Evolutionary conservation across 1,140 invertebrate genomes (phyloP).

Genomic region (Drosophila pandora): DNA sequence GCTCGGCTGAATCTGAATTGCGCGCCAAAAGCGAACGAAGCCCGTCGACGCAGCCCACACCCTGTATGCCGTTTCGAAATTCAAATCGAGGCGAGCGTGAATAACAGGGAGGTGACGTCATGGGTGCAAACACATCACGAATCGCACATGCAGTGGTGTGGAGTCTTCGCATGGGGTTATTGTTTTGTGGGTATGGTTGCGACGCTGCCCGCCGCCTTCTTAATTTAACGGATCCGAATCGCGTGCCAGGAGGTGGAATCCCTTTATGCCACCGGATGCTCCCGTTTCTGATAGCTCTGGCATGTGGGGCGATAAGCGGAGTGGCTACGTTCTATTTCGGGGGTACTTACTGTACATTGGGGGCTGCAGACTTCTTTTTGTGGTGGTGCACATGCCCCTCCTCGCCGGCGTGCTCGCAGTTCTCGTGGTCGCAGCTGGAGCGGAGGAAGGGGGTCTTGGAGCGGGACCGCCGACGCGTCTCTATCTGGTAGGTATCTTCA

Average conservation of each 20-base stretch:
- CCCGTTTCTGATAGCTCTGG: background rate
- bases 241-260: slow-evolving; percentile 1
- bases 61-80: slow-evolving; percentile 57
- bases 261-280: background rate
- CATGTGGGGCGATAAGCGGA: background rate
- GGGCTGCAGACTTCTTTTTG: slow-evolving; percentile 82
- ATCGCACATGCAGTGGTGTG: background rate
- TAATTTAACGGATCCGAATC: slow-evolving; percentile 4
- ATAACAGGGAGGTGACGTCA: slow-evolving; percentile 74
- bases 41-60: slow-evolving; percentile 17
- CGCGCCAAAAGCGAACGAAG: slow-evolving; percentile 46
- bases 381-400: slow-evolving; percentile 84
- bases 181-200: slow-evolving; percentile 5
- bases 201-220: slow-evolving; percentile 7
- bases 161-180: slow-evolving; percentile 20
- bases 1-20: slow-evolving; percentile 24
- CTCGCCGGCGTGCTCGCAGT: slow-evolving; percentile 84
- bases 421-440: slow-evolving; percentile 85
- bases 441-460: slow-evolving; percentile 87
- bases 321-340: slow-evolving; percentile 12
- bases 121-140: slow-evolving; percentile 31
- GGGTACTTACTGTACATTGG: slow-evolving; percentile 85
- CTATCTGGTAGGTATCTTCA: slow-evolving; percentile 73
- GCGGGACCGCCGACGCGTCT: slow-evolving; percentile 85
- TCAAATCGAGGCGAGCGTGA: slow-evolving; percentile 53